A percentile compares a stretch with the other conserved stretches of the same genome.
Conservation (phyloP, 1,140 invertebrate species). For the Bradysia coprophila region DNA sequence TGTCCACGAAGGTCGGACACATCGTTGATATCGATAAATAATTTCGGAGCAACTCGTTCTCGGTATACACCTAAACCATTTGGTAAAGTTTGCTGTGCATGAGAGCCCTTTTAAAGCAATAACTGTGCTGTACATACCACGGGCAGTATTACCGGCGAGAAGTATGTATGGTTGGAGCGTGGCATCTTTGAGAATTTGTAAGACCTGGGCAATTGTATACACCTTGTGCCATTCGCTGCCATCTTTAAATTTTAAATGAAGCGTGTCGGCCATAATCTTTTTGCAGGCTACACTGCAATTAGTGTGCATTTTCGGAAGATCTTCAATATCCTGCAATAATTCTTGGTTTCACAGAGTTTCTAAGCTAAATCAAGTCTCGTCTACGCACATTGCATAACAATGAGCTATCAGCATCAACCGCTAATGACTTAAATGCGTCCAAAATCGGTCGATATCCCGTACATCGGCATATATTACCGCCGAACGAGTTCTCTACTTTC, state of each 20-base stretch:
- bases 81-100: too few relatives aligned
- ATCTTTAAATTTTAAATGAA: neutral
- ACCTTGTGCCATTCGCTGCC: neutral
- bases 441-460: slow-evolving; percentile 66
- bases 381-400: neutral
- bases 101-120: too few relatives aligned
- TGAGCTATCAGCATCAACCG: slow-evolving; percentile 41
- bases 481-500: slow-evolving; percentile 47
- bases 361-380: too few relatives aligned
- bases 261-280: neutral
- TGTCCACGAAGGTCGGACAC: slow-evolving; percentile 31
- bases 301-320: slow-evolving; percentile 9
- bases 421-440: slow-evolving; percentile 52
- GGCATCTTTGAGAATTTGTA: neutral
- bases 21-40: slow-evolving; percentile 39
- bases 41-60: slow-evolving; percentile 23
- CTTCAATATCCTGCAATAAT: neutral
- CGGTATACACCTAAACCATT: slow-evolving; percentile 37
- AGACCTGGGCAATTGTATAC: too few relatives aligned
- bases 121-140: slow-evolving; percentile 35
- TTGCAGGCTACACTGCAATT: too few relatives aligned
- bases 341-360: too few relatives aligned
- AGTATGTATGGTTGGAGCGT: too few relatives aligned
- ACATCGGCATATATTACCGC: too few relatives aligned
- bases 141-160: slow-evolving; percentile 32